Base-by-base conservation (phyloP, 1,140 invertebrate species). In the Dendrolimus punctatus region DNA sequence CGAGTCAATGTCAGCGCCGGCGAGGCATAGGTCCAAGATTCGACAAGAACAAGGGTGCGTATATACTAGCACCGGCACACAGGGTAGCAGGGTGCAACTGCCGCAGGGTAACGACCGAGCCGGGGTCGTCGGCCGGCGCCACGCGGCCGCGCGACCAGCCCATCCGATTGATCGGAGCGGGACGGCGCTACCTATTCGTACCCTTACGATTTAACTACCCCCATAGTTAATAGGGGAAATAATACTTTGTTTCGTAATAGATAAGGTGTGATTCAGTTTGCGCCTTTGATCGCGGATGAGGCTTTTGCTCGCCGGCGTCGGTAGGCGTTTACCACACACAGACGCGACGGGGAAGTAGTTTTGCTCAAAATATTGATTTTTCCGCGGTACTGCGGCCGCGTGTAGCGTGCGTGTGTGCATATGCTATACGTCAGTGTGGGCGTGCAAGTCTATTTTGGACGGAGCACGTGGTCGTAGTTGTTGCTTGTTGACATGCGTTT, bases 281-380 rank as follows among this genome's bases (percentile, higher is more conserved):
- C 5, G 9, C 9, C 8, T 47, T 46, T 46, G 49, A 53, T 50
- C 44, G 50, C 47, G 38, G 53, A 61, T 76, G 59, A 56, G 55
- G 55, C 78, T 53, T 79, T 82, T 55, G n/a, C 42, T 8, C 40
- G 43, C 51, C 40, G 54, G 51, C 9, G 50, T 44, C 42, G 52
- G 49, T 48, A 53, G 58, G 64, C 55, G 55, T 62, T 63, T 64
- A 57, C 72, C 71, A 57, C 79, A 83, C 79, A 85, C 79, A 72
- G 47, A 38, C 46, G 58, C 58, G 62, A 76, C 73, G 78, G 80
- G 82, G 82, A 83, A 85, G 82, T 80, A 85, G 80, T 83, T 85
- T 82, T 83, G 82, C 80, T 85, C 80, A 85, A 85, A 85, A 85
- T 85, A 85, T 85, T 83, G 82, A 85, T 85, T 85, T 85, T 83